Evolutionary conservation across 2,888 invertebrate genomes (phyloP).

Genomic region (Proisotoma minuta): DNA sequence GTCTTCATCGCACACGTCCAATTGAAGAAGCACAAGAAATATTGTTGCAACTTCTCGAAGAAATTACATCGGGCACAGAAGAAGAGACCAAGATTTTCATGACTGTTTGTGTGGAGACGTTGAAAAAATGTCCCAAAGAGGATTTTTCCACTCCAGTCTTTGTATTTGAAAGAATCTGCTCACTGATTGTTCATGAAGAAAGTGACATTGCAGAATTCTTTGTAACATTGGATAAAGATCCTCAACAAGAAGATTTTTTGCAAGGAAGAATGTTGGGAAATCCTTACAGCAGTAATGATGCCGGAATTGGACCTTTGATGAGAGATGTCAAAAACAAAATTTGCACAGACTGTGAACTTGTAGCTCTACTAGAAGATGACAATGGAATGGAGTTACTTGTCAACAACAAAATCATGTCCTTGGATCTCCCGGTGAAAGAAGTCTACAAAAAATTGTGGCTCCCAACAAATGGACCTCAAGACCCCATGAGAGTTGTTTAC

Average conservation of each 20-base stretch:
- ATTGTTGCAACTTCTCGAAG: constrained; percentile 39
- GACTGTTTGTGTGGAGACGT: constrained; percentile 93
- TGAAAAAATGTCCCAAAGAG: constrained; percentile 81
- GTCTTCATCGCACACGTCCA: constrained; percentile 88
- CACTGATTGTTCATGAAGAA: constrained; percentile 95
- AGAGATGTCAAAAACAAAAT: constrained; percentile 98
- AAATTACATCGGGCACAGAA: constrained; percentile 67
- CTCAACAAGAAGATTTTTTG: constrained; percentile 97
- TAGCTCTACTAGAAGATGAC: constrained; percentile 95
- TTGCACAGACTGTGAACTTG: constrained; percentile 93
- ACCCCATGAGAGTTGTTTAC: constrained; percentile 95
- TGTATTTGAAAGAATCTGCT: constrained; percentile 93
- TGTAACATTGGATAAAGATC: constrained; percentile 93
- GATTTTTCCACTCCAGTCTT: constrained; percentile 96
- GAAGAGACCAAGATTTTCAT: constrained; percentile 95
- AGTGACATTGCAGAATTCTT: constrained; percentile 96
- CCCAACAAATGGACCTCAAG: constrained; percentile 75
- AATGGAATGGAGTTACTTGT: constrained; percentile 97
- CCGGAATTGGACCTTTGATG: constrained; percentile 94
- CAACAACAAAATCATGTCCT: constrained; percentile 94
- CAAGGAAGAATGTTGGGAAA: constrained; percentile 95
- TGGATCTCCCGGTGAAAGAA: constrained; percentile 93
- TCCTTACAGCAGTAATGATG: constrained; percentile 90
- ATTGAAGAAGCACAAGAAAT: constrained; percentile 57
- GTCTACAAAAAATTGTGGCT: constrained; percentile 73